Base-by-base conservation (phyloP, 2,113 vertebrate genomes). In the Takifugu bimaculatus region DNA sequence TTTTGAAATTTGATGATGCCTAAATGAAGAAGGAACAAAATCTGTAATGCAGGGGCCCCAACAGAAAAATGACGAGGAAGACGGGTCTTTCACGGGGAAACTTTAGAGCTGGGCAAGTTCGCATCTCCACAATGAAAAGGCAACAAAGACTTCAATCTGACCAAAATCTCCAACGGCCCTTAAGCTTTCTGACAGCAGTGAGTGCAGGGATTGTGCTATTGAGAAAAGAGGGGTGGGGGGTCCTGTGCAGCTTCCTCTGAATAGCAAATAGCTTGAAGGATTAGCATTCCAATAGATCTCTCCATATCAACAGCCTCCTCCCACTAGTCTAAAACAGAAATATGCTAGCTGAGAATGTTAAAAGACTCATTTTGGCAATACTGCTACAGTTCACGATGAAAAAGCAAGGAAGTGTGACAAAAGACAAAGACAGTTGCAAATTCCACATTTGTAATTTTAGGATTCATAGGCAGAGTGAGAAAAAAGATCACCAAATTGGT, bases 231-330 rank as follows among this genome's bases (percentile, higher is more conserved):
- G 49, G 60, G 50, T 11, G 11, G 52, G 65, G 57, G 55, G 47
- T 58, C 54, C 49, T 13, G 11, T 57, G 32, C 47, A 62, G 71
- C 29, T 57, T 79, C 71, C 35, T 66, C 58, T 85, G 75, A 81
- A 78, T 77, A 69, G 64, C 58, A 77, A 80, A 79, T 48, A 75
- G 74, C 65, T 72, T 68, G 32, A 72, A 72, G 74, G 69, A 85
- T 85, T 85, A 85, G 80, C 86, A 88, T 89, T 87, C 83, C 84
- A 82, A 82, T 68, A 64, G 78, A 58, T 35, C 59, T 59, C 72
- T 68, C 79, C 81, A 87, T 87, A 79, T 67, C 76, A 80, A 86
- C 76, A 71, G 66, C 63, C 57, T 27, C 60, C 65, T 63, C 77
- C 62, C 69, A 74, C 54, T 35, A 67, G 0, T 48, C 73, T 72